Percentiles rank a stretch among this genome's conserved stretches.
Conservation (phyloP, 2,113 vertebrate species). For the Leptobrachium ailaonicum region DNA sequence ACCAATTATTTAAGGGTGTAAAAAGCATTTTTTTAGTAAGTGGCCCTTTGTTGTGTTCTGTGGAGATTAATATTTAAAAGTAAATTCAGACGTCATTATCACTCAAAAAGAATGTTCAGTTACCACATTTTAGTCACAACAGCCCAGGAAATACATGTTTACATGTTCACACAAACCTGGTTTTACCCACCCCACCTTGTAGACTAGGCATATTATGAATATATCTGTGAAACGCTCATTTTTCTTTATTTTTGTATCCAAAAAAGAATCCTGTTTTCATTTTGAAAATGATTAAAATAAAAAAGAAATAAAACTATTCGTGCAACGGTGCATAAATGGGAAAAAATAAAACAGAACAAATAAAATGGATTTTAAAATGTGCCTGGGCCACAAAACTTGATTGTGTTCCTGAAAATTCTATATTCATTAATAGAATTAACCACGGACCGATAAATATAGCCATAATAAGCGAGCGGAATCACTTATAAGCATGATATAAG, state of each 20-base stretch:
- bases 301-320: slow-evolving; percentile 43
- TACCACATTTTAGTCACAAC: slow-evolving; percentile 6
- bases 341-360: slow-evolving; percentile 36
- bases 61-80: too few species aligned
- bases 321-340: slow-evolving; percentile 45
- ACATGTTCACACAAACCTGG: slow-evolving; percentile 2
- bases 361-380: slow-evolving; percentile 50
- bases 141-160: slow-evolving; percentile 15
- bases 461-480: slow-evolving; percentile 38
- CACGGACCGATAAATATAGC: slow-evolving; percentile 44
- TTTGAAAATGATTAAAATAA: slow-evolving; percentile 41
- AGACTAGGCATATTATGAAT: slow-evolving; percentile 1
- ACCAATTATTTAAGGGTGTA: too few species aligned
- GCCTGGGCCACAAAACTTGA: slow-evolving; percentile 47
- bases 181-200: background rate
- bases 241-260: slow-evolving; percentile 25
- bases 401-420: slow-evolving; percentile 44
- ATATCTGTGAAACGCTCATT: background rate
- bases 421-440: slow-evolving; percentile 52
- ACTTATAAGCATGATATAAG: slow-evolving; percentile 43
- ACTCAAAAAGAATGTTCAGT: too few species aligned
- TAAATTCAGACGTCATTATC: too few species aligned
- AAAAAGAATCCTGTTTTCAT: slow-evolving; percentile 25
- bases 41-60: too few species aligned
- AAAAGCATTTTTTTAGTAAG: too few species aligned